Evolutionary conservation across 2,797 vertebrate species (phyloP).

Genomic region (Spea hammondii): DNA sequence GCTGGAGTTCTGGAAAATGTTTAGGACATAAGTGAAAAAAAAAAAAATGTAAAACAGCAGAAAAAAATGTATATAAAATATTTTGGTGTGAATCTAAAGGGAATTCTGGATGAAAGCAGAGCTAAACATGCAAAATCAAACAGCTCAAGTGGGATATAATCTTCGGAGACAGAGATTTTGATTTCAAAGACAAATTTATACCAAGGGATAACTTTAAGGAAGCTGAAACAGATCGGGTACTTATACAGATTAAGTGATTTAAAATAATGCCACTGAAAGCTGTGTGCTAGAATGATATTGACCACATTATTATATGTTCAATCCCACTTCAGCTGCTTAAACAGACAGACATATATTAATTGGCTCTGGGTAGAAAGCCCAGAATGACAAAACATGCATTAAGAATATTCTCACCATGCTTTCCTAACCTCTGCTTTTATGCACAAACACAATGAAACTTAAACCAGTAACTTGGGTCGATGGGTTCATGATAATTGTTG

Average conservation of each 20-base stretch:
- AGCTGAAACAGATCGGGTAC: slow-evolving; percentile 53
- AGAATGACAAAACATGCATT: background rate
- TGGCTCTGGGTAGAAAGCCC: background rate
- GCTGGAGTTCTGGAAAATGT: background rate
- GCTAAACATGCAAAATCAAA: slow-evolving; percentile 1
- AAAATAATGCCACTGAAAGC: slow-evolving; percentile 20
- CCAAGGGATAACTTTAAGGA: slow-evolving; percentile 47
- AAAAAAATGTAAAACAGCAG: slow-evolving; percentile 7
- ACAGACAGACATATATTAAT: background rate
- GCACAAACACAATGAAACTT: background rate
- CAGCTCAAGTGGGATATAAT: slow-evolving; percentile 3
- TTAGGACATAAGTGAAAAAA: slow-evolving; percentile 1
- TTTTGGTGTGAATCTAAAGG: background rate
- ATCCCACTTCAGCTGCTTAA: slow-evolving; percentile 11
- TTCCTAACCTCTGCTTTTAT: background rate
- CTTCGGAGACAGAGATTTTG: slow-evolving; percentile 29
- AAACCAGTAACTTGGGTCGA: background rate
- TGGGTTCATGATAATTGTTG: background rate
- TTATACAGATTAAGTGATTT: slow-evolving; percentile 59
- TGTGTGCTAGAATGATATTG: background rate
- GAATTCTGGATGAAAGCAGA: background rate
- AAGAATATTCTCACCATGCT: background rate
- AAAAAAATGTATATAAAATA: background rate
- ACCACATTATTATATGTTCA: slow-evolving; percentile 1
- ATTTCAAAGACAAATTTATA: slow-evolving; percentile 54